Base-by-base conservation (phyloP, 2,888 invertebrate species). In the Spatulosminthurus flaviceps region DNA sequence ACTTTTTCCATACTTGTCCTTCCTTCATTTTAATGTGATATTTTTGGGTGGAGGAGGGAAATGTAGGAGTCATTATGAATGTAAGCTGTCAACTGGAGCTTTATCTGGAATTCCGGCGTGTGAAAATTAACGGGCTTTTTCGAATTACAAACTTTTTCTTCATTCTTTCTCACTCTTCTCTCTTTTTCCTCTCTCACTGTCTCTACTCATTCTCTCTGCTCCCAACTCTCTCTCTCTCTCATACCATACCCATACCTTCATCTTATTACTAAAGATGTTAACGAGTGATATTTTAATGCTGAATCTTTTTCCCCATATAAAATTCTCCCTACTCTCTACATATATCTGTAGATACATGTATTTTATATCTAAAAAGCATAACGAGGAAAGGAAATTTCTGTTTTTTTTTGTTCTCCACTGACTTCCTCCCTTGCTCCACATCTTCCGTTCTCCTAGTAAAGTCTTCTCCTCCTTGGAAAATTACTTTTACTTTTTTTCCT, bases 71-170 rank as follows among this genome's bases (percentile, higher is more conserved):
- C 81, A 81, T 81, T 81, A 81, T 81, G 81, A 81, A 77, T 81
- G 77, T 81, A 79, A 81, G 79, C 79, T 81, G 81, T 81, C 79
- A 81, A 77, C 79, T 79, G 77, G 81, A 74, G 79, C 74, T 83
- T 83, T 83, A 83, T 83, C 83, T 82, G 82, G 80, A 82, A 82
- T 83, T 83, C 83, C 83, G 83, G 82, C 83, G 82, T 83, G 82
- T 82, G 83, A 83, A 82, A 83, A 83, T 83, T 83, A 83, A 83
- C 82, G 82, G 81, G 79, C 79, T 74, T 81, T 80, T 81, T 71
- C 71, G 79, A 79, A 77, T 71, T 70, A 79, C 69, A 76, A 79
- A 79, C 29, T 76, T 79, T 76, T 75, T 67, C 64, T 29, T 34
- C 28, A 34, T 67, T 22, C 34, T 41, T 42, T 67, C 24, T 21